phyloP scores from a whole-genome alignment of 2,888 invertebrate genomes.

The Meiosimyza decipiens region DNA sequence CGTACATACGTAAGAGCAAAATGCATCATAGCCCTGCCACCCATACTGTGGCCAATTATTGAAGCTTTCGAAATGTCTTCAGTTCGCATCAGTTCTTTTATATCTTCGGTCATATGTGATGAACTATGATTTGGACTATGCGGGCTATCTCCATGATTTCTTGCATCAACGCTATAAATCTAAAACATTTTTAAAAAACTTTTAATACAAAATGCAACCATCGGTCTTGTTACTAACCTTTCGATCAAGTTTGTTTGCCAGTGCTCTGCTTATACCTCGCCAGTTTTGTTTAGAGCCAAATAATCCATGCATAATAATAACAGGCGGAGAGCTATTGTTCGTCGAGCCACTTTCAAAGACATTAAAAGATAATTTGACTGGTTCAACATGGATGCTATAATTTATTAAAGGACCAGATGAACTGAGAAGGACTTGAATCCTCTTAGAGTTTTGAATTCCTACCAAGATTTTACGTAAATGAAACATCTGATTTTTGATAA shows the following conservation, averaged over 20 bases:
- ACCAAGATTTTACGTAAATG: too few relatives aligned
- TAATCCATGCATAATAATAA: slow-evolving; percentile 88
- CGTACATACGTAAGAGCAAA: slow-evolving; percentile 79
- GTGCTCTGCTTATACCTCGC: slow-evolving; percentile 80
- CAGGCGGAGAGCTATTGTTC: slow-evolving; percentile 68
- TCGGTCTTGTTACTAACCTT: slow-evolving; percentile 66
- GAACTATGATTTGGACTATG: slow-evolving; percentile 81
- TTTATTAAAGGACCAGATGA: background rate
- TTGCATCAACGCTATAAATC: slow-evolving; percentile 75
- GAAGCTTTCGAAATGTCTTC: slow-evolving; percentile 74
- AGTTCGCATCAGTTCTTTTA: slow-evolving; percentile 74
- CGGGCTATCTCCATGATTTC: slow-evolving; percentile 96
- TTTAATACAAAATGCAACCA: background rate
- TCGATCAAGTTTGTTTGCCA: slow-evolving; percentile 70
- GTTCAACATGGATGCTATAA: slow-evolving; percentile 45
- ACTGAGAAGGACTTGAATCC: too few relatives aligned
- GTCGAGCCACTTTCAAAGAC: slow-evolving; percentile 71
- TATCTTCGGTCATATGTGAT: slow-evolving; percentile 79
- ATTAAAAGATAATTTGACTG: slow-evolving; percentile 76
- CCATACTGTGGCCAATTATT: slow-evolving; percentile 94
- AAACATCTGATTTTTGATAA: too few relatives aligned
- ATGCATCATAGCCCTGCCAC: slow-evolving; percentile 91
- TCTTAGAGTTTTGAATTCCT: too few relatives aligned
- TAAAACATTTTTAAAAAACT: background rate
- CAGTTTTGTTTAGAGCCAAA: slow-evolving; percentile 90